Base-by-base conservation (phyloP, 2,797 vertebrate genomes). In the Eulemur rubriventer region DNA sequence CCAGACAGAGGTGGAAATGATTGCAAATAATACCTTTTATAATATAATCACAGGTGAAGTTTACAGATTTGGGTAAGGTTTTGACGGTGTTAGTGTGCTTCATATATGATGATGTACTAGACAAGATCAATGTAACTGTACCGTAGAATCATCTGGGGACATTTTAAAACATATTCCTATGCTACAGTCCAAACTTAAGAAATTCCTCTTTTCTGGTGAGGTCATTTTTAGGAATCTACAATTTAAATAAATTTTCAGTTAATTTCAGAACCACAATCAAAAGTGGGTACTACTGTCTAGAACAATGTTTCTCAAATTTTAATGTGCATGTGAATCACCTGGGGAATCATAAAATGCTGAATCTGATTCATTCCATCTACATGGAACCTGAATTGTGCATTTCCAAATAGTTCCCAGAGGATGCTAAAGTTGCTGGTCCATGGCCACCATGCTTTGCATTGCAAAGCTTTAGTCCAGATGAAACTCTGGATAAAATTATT, bases 281-380 rank as follows among this genome's bases (percentile, higher is more conserved):
- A 73, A 88, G 76, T 43, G 57, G 30, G 24, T 95, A 83, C 22
- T 75, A 70, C 69, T 79, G 50, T 91, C 89, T 83, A 94, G 69
- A 93, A 79, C 0, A 2, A 96, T 86, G 41, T 61, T 85, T 79
- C 79, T 89, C 93, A 85, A 84, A 65, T 89, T 81, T 92, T 73
- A 91, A 79, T 85, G 55, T 30, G 11, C 3, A 28, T 20, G 33
- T 33, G 14, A 94, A 6, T 70, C 8, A 0, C 26, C n/a, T 38
- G 87, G 16, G 43, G n/a, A 35, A 89, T 91, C 24, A 92, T 70
- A 82, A 92, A 87, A 85, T 88, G 86, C 33, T 94, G 88, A 88
- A 85, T 96, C 55, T 69, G 30, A 84, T 26, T 95, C n/a, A 67
- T 33, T 65, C n/a, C 16, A 30, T 82, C 14, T 78, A 69, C 13